A percentile compares a stretch with the other conserved stretches of the same genome.
phyloP scores from a whole-genome alignment of 2,888 invertebrate species.

The Ametastegia equiseti region DNA sequence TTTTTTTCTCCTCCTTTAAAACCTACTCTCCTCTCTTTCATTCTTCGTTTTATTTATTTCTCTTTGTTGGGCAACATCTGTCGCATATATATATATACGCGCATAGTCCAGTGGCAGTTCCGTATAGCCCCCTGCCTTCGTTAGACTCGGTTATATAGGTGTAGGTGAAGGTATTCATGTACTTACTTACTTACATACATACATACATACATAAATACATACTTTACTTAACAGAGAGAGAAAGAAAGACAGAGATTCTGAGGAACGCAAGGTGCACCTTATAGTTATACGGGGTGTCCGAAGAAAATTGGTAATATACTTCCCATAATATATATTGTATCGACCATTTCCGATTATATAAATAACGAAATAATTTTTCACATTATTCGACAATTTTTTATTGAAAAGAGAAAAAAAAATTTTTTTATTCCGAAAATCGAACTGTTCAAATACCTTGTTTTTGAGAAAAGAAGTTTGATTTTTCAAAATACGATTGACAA shows the following conservation, averaged over 20 bases:
- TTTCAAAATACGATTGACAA: too few species aligned
- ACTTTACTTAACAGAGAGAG: too few species aligned
- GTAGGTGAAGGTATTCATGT: neutral
- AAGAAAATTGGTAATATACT: neutral
- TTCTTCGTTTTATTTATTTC: constrained; percentile 56
- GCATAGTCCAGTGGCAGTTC: neutral
- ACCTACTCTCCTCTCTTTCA: constrained; percentile 33
- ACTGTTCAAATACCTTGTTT: too few species aligned
- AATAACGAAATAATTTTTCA: too few species aligned
- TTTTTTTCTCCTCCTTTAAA: too few species aligned
- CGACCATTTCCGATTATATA: too few species aligned
- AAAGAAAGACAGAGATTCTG: neutral
- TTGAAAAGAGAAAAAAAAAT: too few species aligned
- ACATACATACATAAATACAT: too few species aligned
- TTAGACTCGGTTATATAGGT: neutral
- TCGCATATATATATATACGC: constrained; percentile 50
- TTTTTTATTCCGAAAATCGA: too few species aligned
- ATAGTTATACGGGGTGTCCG: constrained; percentile 22
- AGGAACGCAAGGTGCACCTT: constrained; percentile 29
- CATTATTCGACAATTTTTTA: too few species aligned
- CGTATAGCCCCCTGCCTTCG: neutral
- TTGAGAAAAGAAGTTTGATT: too few species aligned
- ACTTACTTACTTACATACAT: neutral
- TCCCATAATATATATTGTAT: too few species aligned
- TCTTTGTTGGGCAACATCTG: constrained; percentile 63